phyloP scores from a whole-genome alignment of 2,888 invertebrate genomes.

The Penaeus monodon region DNA sequence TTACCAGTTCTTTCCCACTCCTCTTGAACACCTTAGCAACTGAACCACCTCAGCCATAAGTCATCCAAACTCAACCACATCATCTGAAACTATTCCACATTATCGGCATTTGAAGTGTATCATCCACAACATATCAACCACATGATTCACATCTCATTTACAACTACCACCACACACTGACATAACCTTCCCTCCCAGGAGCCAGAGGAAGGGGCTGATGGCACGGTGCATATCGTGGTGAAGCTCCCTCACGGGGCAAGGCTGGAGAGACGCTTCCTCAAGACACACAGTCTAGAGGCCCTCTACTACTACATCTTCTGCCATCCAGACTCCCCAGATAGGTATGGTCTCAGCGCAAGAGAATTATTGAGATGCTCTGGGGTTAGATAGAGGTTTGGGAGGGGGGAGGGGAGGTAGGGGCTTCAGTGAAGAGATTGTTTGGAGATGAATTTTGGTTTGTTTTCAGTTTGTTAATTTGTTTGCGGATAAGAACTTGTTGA shows the following conservation, averaged over 20 bases:
- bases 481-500: too few relatives aligned
- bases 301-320: conserved; percentile 96
- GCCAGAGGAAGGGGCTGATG: conserved; percentile 79
- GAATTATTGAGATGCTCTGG: background rate
- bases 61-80: too few relatives aligned
- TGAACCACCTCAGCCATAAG: too few relatives aligned
- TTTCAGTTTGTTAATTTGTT: too few relatives aligned
- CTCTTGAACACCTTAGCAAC: too few relatives aligned
- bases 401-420: background rate
- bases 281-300: conserved; percentile 85
- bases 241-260: conserved; percentile 91
- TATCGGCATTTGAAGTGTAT: too few relatives aligned
- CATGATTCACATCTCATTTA: too few relatives aligned
- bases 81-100: too few relatives aligned
- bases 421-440: background rate
- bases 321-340: conserved; percentile 87
- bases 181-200: conserved; percentile 73
- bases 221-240: conserved; percentile 86
- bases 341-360: conserved; percentile 6
- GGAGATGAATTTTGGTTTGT: background rate
- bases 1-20: too few relatives aligned
- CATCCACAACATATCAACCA: too few relatives aligned
- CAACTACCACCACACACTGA: too few relatives aligned
- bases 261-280: conserved; percentile 87
- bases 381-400: background rate